Base-by-base conservation (phyloP, 2,113 vertebrate species). In the Osmerus mordax region DNA sequence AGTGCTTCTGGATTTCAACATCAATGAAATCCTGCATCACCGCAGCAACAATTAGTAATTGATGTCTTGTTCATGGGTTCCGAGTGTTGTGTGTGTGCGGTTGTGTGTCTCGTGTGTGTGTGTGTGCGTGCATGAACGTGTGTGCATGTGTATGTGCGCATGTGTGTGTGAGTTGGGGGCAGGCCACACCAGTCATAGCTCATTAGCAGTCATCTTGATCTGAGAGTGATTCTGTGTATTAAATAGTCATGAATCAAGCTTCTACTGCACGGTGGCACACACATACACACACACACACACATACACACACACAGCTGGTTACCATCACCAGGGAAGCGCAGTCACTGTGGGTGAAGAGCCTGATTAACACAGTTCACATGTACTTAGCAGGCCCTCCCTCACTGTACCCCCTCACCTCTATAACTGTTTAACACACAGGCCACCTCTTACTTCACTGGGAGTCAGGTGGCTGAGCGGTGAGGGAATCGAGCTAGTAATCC, bases 131-230 rank as follows among this genome's bases (percentile, higher is more conserved):
- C 15, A 14, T 55, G 66, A 36, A 58, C 25, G 47, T 7, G 9
- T 14, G 14, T 36, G 47, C 9, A 23, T 28, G 41, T 23, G 21
- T 67, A 52, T 52, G 63, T 25, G 47, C 4, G 9, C 4, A 8
- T 36, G 47, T n/a, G 16, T 4, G 61, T 18, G 13, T 51, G 41
- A 19, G 32, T 41, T 65, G 55, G 69, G n/a, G n/a, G 36, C 65
- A 51, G 19, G n/a, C 41, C 21, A 23, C 12, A 68, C 16, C n/a
- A 65, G 64, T 83, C 81, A 56, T 63, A 76, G 41, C 72, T 83
- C 76, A 81, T 86, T 83, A 82, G 53, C 18, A 53, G 36, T 11
- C 66, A 73, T 72, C 55, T 69, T 74, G 75, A 79, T 79, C 70
- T 21, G 59, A 75, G 70, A 68, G 41, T 67, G 81, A 75, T 16